phyloP scores from a whole-genome alignment of 1,140 invertebrate species.

The Drosophila ercepeae region DNA sequence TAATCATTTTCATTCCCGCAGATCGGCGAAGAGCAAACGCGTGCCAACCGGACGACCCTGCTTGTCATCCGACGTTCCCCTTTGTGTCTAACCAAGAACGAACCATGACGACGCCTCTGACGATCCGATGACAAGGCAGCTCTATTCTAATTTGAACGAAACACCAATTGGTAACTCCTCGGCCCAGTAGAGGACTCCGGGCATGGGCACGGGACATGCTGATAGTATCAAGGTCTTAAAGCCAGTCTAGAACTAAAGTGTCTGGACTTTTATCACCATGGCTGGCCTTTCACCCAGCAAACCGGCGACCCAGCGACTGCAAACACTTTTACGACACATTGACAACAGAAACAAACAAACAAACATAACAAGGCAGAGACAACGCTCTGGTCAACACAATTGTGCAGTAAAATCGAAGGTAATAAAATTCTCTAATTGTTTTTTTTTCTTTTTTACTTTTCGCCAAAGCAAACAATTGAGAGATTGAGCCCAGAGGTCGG shows the following conservation, averaged over 20 bases:
- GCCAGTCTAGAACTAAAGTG: conserved; percentile 20
- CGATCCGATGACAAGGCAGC: conserved; percentile 41
- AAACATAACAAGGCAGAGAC: conserved; percentile 1
- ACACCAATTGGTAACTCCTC: neutral
- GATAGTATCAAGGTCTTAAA: neutral
- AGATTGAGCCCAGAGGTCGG: conserved; percentile 39
- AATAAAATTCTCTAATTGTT: conserved; percentile 76
- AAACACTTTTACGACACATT: conserved; percentile 74
- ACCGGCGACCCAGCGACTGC: conserved; percentile 44
- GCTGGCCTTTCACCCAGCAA: conserved; percentile 65
- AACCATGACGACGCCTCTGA: conserved; percentile 51
- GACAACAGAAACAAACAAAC: conserved; percentile 49
- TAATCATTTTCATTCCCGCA: conserved; percentile 64
- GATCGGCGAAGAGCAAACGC: conserved; percentile 56
- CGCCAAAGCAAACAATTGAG: conserved; percentile 75
- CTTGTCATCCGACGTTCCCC: too few relatives aligned
- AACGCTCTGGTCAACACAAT: conserved; percentile 16
- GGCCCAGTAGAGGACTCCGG: neutral
- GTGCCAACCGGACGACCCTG: conserved; percentile 53
- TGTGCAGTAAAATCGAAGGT: conserved; percentile 66
- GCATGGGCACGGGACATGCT: conserved; percentile 8
- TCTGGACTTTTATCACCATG: conserved; percentile 59
- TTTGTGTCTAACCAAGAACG: conserved; percentile 3
- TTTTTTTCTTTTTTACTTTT: conserved; percentile 60
- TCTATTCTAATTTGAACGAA: conserved; percentile 4